phyloP scores from a whole-genome alignment of 2,113 vertebrate species.

The Myrmecophaga tridactyla region DNA sequence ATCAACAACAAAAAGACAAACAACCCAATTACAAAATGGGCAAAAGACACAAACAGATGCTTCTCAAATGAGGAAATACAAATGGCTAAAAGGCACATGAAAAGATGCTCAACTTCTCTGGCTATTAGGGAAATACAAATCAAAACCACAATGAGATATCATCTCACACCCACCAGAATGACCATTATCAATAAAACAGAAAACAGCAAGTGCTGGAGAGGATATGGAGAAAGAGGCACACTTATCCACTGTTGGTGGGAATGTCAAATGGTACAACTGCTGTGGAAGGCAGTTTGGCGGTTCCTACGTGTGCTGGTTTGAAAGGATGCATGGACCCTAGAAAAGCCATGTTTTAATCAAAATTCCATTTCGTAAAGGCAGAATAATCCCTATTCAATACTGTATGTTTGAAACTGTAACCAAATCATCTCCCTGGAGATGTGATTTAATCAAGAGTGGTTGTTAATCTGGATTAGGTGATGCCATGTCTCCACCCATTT shows the following conservation, averaged over 20 bases:
- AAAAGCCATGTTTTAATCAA: no score
- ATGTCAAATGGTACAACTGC: not conserved
- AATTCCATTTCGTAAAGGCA: no score
- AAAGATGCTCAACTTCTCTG: not conserved
- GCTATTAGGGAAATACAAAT: constrained; percentile 11
- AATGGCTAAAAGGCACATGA: not conserved
- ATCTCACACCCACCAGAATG: not conserved
- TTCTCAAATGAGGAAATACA: not conserved
- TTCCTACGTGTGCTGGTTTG: no score
- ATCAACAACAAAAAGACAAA: constrained; percentile 28
- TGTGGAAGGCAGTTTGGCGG: not conserved
- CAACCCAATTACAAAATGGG: not conserved
- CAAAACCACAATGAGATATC: not conserved
- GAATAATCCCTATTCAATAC: no score
- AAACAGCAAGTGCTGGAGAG: not conserved
- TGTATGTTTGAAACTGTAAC: no score
- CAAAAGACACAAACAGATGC: not conserved
- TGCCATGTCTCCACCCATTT: no score
- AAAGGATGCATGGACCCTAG: no score
- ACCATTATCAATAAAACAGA: not conserved
- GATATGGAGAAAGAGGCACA: not conserved
- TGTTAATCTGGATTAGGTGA: no score
- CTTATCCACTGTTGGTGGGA: not conserved
- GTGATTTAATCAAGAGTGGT: no score
- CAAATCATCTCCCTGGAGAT: no score